phyloP scores from a whole-genome alignment of 2,113 vertebrate species.

The Noturus placidus region DNA sequence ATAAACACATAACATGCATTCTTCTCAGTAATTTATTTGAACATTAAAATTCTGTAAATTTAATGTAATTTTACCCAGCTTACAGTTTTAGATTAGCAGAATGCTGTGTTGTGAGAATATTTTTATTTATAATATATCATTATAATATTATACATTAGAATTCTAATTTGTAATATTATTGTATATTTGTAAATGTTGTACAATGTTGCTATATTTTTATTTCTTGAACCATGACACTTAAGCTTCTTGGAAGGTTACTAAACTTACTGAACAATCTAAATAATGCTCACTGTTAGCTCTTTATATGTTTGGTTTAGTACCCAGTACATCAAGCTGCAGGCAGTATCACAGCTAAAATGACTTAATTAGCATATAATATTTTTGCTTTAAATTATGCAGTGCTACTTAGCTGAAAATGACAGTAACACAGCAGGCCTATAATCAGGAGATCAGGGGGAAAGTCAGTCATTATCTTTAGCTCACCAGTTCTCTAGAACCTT shows the following conservation, averaged over 20 bases:
- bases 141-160: no score
- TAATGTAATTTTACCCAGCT: neutral
- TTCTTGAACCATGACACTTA: neutral
- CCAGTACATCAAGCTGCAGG: neutral
- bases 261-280: neutral
- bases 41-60: neutral
- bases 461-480: conserved; percentile 1
- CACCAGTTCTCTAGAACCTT: neutral
- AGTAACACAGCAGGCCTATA: conserved; percentile 20
- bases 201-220: neutral
- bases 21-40: neutral
- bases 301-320: neutral
- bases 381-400: neutral
- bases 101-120: neutral
- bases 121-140: neutral
- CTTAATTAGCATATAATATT: conserved; percentile 11
- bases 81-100: neutral
- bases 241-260: neutral
- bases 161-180: neutral
- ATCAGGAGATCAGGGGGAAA: neutral
- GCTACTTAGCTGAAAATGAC: neutral
- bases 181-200: neutral
- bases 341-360: neutral
- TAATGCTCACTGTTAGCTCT: neutral
- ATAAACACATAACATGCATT: neutral